Base-by-base conservation (phyloP, 2,113 vertebrate species). In the Limanda limanda region DNA sequence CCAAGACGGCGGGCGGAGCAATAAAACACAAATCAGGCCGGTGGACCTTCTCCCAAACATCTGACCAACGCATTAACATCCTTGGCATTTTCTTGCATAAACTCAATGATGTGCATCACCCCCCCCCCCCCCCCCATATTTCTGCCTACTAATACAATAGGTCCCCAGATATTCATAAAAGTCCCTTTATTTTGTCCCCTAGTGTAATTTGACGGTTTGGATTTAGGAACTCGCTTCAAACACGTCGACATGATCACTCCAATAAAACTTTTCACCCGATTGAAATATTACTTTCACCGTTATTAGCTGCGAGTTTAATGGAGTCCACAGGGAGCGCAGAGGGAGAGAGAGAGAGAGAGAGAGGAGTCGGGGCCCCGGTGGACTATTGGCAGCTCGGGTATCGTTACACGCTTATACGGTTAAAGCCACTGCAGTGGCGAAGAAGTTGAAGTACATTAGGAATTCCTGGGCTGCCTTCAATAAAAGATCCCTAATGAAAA, bases 381-480 rank as follows among this genome's bases (percentile, higher is more conserved):
- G 82, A 68, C 75, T 74, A 21, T 59, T 71, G 76, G 65, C 61
- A 73, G 77, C 61, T 66, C n/a, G 69, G 82, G 81, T 68, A 55
- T 83, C 27, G 85, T 87, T 92, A 87, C 88, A 88, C 65, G 72
- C 84, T 91, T 92, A 42, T 83, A 83, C 68, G 78, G 87, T 92
- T 87, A 85, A 48, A 92, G 89, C 91, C 92, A 93, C 92, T 90
- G 90, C 84, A 88, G 91, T 91, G 92, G 92, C 87, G 65, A 66
- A 87, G 78, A 81, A 88, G 78, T 82, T 68, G 80, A 85, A 93
- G 89, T 91, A 88, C 90, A 93, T 92, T 86, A 91, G 79, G 89
- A 92, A 94, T 93, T 93, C 91, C 86, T 92, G 83, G 88, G 87
- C 93, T 93, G 92, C 88, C 87, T 92, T 91, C 92, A 93, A 93